These are phyloP conservation scores for Operophtera brumata DNA, from an alignment of 2,888 invertebrate species.

Conservation along the genomic window DNA sequence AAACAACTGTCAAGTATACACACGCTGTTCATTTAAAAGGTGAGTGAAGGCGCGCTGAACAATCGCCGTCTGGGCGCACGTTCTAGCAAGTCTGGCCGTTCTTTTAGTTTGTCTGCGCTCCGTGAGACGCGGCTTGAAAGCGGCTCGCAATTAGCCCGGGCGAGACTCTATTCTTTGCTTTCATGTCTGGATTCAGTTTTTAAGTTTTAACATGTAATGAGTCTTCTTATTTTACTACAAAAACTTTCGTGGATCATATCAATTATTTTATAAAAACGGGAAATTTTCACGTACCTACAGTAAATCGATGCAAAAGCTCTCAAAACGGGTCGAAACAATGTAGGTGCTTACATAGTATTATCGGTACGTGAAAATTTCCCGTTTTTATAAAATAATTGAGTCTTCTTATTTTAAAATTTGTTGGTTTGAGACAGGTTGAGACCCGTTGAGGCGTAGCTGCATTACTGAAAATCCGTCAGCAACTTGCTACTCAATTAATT, in stretches of 20 bases:
- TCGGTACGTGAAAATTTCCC: too few species aligned
- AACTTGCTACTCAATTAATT: too few species aligned
- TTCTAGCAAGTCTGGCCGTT: constrained; percentile 46
- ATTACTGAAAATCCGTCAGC: not conserved
- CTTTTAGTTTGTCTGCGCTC: constrained; percentile 50
- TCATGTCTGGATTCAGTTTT: constrained; percentile 20
- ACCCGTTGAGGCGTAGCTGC: not conserved
- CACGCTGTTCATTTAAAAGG: constrained; percentile 41
- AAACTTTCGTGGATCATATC: too few species aligned
- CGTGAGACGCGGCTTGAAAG: constrained; percentile 54
- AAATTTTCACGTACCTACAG: too few species aligned
- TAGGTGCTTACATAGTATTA: too few species aligned
- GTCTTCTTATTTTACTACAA: not conserved
- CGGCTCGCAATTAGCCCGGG: constrained; percentile 62
- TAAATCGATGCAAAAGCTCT: too few species aligned
- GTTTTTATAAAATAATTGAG: too few species aligned
- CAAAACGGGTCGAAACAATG: too few species aligned
- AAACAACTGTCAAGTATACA: constrained; percentile 13
- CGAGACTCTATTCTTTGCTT: constrained; percentile 36
- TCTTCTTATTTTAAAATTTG: not conserved
- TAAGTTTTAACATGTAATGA: not conserved
- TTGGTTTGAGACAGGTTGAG: too few species aligned
- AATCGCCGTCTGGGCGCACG: constrained; percentile 44
- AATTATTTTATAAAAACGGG: too few species aligned
- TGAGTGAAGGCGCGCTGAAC: constrained; percentile 36